phyloP scores from a whole-genome alignment of 1,140 invertebrate species.

The Heliconius hewitsoni region DNA sequence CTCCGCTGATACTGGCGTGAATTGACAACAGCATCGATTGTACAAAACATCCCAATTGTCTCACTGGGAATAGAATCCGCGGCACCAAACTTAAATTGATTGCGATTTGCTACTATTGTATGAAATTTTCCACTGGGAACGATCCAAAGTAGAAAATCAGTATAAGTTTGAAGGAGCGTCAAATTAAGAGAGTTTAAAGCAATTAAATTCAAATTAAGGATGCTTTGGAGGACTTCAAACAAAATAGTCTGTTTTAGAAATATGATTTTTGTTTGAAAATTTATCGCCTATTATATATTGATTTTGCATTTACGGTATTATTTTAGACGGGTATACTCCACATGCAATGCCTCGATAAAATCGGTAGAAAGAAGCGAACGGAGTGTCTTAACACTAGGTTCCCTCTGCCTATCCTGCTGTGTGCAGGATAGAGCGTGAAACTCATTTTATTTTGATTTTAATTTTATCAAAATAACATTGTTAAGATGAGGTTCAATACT shows the following conservation, averaged over 20 bases:
- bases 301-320: neutral
- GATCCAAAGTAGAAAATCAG: conserved; percentile 7
- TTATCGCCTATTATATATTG: neutral
- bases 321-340: no score
- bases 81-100: conserved; percentile 23
- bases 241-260: neutral
- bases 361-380: no score
- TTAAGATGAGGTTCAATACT: no score
- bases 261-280: neutral
- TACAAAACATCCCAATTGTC: conserved; percentile 9
- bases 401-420: no score
- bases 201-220: conserved; percentile 4
- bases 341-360: no score
- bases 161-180: neutral
- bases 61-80: neutral
- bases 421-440: no score
- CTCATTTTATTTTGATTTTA: no score
- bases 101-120: conserved; percentile 18
- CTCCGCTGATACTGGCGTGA: neutral
- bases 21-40: conserved; percentile 12
- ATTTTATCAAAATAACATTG: no score
- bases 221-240: neutral
- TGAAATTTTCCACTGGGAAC: neutral
- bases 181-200: neutral
- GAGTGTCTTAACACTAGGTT: no score